Percentiles rank a stretch among this genome's conserved stretches.
phyloP scores from a whole-genome alignment of 2,888 invertebrate species.

The Anoncus sp. region DNA sequence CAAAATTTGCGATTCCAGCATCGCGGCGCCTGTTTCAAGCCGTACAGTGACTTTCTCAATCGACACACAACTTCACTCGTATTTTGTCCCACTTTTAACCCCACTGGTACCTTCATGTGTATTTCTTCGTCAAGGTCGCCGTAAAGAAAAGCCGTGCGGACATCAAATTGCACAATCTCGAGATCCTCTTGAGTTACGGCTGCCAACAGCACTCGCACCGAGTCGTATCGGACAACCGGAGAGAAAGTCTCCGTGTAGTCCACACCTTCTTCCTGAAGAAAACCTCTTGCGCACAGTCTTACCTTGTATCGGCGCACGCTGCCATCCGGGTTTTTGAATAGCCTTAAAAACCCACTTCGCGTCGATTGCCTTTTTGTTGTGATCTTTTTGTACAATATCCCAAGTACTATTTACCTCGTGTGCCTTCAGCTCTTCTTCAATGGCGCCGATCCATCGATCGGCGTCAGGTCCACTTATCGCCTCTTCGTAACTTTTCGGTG shows the following conservation, averaged over 20 bases:
- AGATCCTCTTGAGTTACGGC: constrained; percentile 20
- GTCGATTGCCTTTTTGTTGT: constrained; percentile 1
- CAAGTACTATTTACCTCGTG: constrained; percentile 25
- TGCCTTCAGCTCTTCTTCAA: constrained; percentile 28
- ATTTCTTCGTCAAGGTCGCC: constrained; percentile 16
- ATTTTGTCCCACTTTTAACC: not conserved
- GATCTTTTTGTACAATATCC: constrained; percentile 7
- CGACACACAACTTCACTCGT: constrained; percentile 39
- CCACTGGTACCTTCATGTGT: constrained; percentile 23
- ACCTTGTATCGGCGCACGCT: constrained; percentile 23
- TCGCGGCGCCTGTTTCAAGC: constrained; percentile 71
- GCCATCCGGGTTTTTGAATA: not conserved
- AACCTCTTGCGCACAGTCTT: constrained; percentile 23
- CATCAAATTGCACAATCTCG: constrained; percentile 49
- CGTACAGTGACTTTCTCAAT: constrained; percentile 70
- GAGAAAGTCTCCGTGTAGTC: constrained; percentile 39
- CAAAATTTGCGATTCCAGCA: constrained; percentile 67
- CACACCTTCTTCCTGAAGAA: constrained; percentile 17
- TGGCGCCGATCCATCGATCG: not conserved
- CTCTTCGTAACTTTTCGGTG: not conserved
- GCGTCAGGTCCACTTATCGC: constrained; percentile 9
- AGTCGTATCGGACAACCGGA: constrained; percentile 40
- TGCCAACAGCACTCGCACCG: constrained; percentile 17
- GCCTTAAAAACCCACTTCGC: constrained; percentile 39
- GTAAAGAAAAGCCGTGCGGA: constrained; percentile 45